Conservation (phyloP, 2,113 vertebrate species). For the Eira barbara region DNA sequence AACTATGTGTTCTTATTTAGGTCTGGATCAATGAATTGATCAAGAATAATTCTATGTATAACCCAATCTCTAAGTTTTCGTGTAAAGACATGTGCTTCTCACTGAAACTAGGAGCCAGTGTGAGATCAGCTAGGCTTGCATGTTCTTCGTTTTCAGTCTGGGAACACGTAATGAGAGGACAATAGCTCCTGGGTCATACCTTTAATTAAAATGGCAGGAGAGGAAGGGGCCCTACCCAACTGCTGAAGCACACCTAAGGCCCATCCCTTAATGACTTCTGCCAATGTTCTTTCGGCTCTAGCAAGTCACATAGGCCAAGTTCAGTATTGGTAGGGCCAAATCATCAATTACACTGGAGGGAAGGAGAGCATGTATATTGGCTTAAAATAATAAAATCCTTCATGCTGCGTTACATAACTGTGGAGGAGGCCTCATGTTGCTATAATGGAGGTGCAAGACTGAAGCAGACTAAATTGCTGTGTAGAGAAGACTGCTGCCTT, state of each 20-base stretch:
- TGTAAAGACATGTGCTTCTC: neutral
- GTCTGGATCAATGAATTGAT: neutral
- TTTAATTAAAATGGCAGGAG: neutral
- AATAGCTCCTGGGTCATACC: neutral
- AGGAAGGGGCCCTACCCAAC: neutral
- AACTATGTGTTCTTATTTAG: neutral
- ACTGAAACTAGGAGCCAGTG: neutral
- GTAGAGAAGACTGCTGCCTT: neutral
- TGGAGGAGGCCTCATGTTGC: neutral
- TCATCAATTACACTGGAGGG: no score
- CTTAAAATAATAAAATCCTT: neutral
- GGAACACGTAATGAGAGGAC: neutral
- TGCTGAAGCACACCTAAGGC: neutral
- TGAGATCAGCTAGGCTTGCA: neutral
- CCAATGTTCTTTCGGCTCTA: neutral
- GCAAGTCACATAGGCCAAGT: neutral
- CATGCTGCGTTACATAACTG: accelerated
- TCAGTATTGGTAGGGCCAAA: neutral
- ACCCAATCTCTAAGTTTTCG: neutral
- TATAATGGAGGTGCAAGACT: neutral
- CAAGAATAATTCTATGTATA: neutral
- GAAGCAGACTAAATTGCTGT: neutral
- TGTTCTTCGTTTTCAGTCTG: neutral
- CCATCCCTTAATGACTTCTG: neutral
- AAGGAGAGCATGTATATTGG: neutral